Conservation (phyloP, 2,113 vertebrate species). For the Perca flavescens region DNA sequence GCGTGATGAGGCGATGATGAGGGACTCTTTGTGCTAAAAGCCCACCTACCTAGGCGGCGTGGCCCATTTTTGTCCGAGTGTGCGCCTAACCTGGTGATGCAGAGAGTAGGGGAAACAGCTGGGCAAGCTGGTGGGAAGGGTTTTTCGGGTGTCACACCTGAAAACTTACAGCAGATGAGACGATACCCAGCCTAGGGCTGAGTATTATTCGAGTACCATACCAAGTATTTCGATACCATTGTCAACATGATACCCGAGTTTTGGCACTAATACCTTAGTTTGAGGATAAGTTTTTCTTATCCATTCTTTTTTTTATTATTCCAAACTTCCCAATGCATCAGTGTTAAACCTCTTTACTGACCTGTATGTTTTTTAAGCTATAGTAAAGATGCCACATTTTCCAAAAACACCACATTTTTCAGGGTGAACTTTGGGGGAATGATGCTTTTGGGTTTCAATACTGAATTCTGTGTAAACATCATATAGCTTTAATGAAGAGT, state of each 20-base stretch:
- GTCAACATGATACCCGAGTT: not conserved
- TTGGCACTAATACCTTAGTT: not conserved
- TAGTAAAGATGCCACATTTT: not conserved
- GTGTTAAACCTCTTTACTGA: not conserved
- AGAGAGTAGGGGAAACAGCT: slow-evolving; percentile 34
- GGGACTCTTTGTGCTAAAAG: slow-evolving; percentile 65
- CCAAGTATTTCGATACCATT: not conserved
- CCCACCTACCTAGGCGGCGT: slow-evolving; percentile 62
- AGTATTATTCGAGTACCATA: not conserved
- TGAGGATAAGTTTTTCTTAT: not conserved
- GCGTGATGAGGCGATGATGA: slow-evolving; percentile 71
- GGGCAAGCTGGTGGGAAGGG: slow-evolving; percentile 12
- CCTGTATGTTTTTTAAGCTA: not conserved
- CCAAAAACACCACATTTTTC: not conserved
- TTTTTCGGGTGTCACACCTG: slow-evolving; percentile 20
- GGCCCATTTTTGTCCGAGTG: slow-evolving; percentile 44
- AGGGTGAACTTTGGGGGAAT: not conserved
- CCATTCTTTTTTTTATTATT: not conserved
- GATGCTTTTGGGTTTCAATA: not conserved
- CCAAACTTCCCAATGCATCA: not conserved
- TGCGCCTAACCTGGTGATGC: slow-evolving; percentile 9
- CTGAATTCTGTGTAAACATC: not conserved
- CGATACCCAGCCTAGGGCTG: not conserved
- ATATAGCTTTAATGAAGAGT: not conserved
- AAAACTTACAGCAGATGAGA: not conserved